phyloP scores from a whole-genome alignment of 2,888 invertebrate species.

The Lasioglossum vierecki region DNA sequence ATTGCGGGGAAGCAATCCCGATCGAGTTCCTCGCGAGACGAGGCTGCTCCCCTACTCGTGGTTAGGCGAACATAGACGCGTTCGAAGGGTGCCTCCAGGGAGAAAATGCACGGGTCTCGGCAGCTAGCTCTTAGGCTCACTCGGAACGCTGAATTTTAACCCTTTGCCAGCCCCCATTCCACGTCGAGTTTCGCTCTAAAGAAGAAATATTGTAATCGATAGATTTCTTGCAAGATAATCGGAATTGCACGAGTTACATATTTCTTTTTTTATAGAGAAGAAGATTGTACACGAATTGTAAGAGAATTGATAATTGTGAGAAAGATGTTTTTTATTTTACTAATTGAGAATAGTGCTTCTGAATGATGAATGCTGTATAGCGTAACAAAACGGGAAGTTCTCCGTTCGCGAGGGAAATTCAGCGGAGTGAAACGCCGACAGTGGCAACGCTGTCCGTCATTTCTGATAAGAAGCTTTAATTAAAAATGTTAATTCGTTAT shows the following conservation, averaged over 20 bases:
- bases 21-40: neutral
- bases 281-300: too few relatives aligned
- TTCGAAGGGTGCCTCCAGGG: neutral
- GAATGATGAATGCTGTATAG: too few relatives aligned
- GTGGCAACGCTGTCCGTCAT: neutral
- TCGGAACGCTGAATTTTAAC: neutral
- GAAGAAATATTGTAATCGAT: too few relatives aligned
- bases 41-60: neutral
- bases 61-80: neutral
- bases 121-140: neutral
- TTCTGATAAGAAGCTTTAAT: neutral
- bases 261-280: too few relatives aligned
- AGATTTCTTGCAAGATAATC: neutral
- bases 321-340: too few relatives aligned
- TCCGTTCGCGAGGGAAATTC: neutral
- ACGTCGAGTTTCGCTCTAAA: neutral
- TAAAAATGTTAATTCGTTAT: constrained; percentile 11
- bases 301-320: too few relatives aligned
- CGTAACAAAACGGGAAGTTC: neutral
- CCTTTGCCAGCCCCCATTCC: neutral
- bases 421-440: neutral
- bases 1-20: constrained; percentile 39
- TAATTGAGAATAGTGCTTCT: too few relatives aligned
- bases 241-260: neutral
- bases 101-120: neutral